Base-by-base conservation (phyloP, 2,113 vertebrate species). In the Salminus brasiliensis region DNA sequence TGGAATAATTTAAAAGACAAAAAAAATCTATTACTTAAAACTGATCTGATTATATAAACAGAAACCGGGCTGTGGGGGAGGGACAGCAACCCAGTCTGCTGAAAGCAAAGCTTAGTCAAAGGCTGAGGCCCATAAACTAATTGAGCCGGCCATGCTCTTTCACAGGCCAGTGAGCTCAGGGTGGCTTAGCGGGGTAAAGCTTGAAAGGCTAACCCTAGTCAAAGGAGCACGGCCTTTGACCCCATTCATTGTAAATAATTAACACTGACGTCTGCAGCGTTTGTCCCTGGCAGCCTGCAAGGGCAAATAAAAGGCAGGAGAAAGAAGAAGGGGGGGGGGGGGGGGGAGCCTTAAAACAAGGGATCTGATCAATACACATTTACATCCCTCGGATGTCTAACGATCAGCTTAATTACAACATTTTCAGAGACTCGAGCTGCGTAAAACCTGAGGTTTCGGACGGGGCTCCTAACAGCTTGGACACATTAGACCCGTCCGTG, bases 241-340 rank as follows among this genome's bases (percentile, higher is more conserved):
- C 74, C 66, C 18, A 47, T 34, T 74, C 53, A 53, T 76, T 74
- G 84, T 85, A 86, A 90, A 87, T 89, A 87, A 89, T 88, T 87
- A 83, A 89, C 81, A 87, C 79, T 84, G 55, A 77, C 75, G 80
- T 85, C 84, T 85, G 69, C 43, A 79, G 49, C 74, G 65, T 84
- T 72, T 78, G 80, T 83, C 63, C 70, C 52, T 4, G 53, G 25
- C 11, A 79, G 71, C 30, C 6, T 71, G 74, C 39, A 77, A 32
- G 49, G 57, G 81, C 74, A 74, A 85, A 79, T 52, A 79, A 79
- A 39, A 66, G 70, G 60, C 2, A 15, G 15, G 15, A 18, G 45
- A 18, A 21, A 16, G 41, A 43, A 13, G 16, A 9, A 41, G 36
- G 5, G 1, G 13, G 32, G 8, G 15, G 10, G 7, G 11, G 21